Percentiles rank a stretch among this genome's conserved stretches.
phyloP scores from a whole-genome alignment of 2,797 vertebrate genomes.

The Emydoidea blandingii region DNA sequence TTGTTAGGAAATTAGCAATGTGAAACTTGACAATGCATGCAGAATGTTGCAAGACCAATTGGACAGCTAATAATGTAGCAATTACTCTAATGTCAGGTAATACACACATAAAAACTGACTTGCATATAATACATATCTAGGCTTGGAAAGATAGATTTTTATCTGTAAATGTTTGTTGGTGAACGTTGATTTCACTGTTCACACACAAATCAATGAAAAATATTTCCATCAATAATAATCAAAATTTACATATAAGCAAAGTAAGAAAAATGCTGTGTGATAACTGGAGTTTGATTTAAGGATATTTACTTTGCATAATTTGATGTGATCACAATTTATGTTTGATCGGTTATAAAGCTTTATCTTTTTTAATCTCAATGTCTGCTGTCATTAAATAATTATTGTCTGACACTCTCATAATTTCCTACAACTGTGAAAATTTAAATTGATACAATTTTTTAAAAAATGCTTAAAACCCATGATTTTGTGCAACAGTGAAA shows the following conservation, averaged over 20 bases:
- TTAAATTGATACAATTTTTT: background rate
- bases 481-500: background rate
- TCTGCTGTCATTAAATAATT: background rate
- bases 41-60: conserved; percentile 73
- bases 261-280: background rate
- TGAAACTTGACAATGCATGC: conserved; percentile 80
- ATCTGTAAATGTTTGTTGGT: background rate
- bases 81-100: conserved; percentile 69
- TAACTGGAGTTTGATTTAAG: background rate
- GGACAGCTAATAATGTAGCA: conserved; percentile 65
- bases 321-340: background rate
- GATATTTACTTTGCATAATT: background rate
- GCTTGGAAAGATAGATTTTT: background rate
- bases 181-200: background rate
- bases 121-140: conserved; percentile 10
- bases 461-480: background rate
- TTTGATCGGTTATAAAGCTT: background rate
- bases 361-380: background rate
- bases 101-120: conserved; percentile 17
- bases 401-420: background rate
- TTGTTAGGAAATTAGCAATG: conserved; percentile 82
- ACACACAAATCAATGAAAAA: background rate
- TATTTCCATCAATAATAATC: background rate
- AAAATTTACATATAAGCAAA: background rate
- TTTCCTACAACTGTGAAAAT: background rate